Evolutionary conservation across 2,797 vertebrate species (phyloP).

Genomic region (Varecia variegata): DNA sequence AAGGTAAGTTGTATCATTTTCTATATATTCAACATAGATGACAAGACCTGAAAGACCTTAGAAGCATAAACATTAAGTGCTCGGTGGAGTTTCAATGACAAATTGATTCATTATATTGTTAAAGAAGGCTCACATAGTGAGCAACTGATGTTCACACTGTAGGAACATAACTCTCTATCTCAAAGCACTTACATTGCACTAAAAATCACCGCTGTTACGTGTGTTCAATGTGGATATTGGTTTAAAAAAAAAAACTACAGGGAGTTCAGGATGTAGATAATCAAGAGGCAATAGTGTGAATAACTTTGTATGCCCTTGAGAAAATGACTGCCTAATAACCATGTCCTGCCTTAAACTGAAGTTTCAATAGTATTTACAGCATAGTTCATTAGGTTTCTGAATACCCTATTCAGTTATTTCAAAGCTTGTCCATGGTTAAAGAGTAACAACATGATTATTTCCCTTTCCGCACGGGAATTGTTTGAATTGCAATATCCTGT

Average conservation of each 20-base stretch:
- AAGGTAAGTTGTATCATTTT: not conserved
- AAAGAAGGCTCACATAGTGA: not conserved
- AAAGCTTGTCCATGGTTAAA: conserved; percentile 79
- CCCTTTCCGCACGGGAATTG: conserved; percentile 57
- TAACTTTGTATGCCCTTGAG: conserved; percentile 81
- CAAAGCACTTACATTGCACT: not conserved
- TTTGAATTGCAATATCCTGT: conserved; percentile 70
- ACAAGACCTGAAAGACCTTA: not conserved
- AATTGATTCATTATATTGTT: not conserved
- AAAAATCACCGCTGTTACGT: not conserved
- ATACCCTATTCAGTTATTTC: conserved; percentile 63
- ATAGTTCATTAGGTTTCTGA: conserved; percentile 78
- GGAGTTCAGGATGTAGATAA: not conserved
- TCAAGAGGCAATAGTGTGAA: conserved; percentile 59
- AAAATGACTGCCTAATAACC: conserved; percentile 62
- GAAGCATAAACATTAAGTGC: not conserved
- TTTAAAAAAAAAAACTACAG: not conserved
- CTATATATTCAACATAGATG: not conserved
- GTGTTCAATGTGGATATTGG: not conserved
- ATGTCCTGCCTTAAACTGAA: conserved; percentile 58
- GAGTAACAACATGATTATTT: conserved; percentile 78
- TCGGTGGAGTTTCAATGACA: not conserved
- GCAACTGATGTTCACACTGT: not conserved
- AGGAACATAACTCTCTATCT: not conserved
- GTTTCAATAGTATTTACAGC: conserved; percentile 57